Evolutionary conservation across 1,140 invertebrate genomes (phyloP).

Genomic region (Nixonia krombeini): DNA sequence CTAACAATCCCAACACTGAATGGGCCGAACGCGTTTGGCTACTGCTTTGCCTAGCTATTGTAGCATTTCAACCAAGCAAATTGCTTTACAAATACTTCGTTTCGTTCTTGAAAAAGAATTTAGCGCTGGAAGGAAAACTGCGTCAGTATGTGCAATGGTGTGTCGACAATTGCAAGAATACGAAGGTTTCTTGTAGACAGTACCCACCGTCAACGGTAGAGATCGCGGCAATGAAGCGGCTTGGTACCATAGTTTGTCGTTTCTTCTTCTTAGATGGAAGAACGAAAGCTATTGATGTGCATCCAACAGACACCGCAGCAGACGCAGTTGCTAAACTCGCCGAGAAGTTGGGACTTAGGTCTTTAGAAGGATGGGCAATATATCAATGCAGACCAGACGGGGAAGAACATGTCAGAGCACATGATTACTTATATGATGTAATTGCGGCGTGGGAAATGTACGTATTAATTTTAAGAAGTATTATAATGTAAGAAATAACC

Average conservation of each 20-base stretch:
- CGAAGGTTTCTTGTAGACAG: constrained; percentile 84
- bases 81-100: constrained; percentile 83
- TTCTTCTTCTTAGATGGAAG: constrained; percentile 96
- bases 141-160: constrained; percentile 94
- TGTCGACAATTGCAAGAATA: constrained; percentile 91
- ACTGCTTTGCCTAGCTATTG: constrained; percentile 88
- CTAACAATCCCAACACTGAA: constrained; percentile 87
- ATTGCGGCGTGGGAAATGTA: constrained; percentile 94
- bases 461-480: too few species aligned
- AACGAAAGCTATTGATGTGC: constrained; percentile 95
- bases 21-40: constrained; percentile 89
- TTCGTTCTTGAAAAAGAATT: constrained; percentile 83
- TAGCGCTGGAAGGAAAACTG: constrained; percentile 79
- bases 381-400: constrained; percentile 88
- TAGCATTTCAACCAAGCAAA: constrained; percentile 94
- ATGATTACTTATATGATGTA: constrained; percentile 94
- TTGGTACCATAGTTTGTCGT: constrained; percentile 93
- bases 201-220: constrained; percentile 93
- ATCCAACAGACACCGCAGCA: constrained; percentile 93
- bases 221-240: constrained; percentile 91
- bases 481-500: constrained; percentile 7
- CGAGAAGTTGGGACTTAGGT: constrained; percentile 87
- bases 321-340: constrained; percentile 91
- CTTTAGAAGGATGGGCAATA: constrained; percentile 93
- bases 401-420: constrained; percentile 92